These are phyloP conservation scores for Chrysolina haemoptera DNA, from an alignment of 2,888 invertebrate genomes.

Conservation along the genomic window DNA sequence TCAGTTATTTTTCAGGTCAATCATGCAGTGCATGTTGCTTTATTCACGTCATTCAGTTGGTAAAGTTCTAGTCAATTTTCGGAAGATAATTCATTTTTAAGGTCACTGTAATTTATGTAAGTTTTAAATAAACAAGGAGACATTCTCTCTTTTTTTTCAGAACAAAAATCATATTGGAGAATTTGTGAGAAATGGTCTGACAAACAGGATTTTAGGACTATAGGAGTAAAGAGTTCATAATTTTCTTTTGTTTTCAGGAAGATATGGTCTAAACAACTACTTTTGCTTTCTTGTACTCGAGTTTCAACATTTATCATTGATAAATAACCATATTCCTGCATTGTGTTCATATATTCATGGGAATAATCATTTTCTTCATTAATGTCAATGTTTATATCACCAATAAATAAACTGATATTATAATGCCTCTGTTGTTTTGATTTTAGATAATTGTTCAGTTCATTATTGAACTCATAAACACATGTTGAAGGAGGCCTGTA, in stretches of 20 bases:
- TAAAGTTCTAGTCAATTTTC: too few species aligned
- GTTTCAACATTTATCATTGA: conserved; percentile 1
- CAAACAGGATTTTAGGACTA: not conserved
- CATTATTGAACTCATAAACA: not conserved
- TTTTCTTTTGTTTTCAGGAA: not conserved
- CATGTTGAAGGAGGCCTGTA: not conserved
- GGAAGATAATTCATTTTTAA: not conserved
- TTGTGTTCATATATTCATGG: not conserved
- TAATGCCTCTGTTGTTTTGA: not conserved
- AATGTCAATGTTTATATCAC: not conserved
- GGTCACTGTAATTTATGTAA: not conserved
- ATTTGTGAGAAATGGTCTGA: not conserved
- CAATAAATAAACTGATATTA: not conserved
- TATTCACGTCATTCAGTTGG: too few species aligned
- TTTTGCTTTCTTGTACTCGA: not conserved
- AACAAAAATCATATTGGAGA: not conserved
- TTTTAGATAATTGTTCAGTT: not conserved
- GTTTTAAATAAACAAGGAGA: not conserved
- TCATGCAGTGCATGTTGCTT: too few species aligned
- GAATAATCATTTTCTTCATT: not conserved
- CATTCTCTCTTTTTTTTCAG: not conserved
- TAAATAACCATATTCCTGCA: not conserved
- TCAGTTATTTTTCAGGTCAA: too few species aligned
- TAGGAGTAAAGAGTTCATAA: not conserved
- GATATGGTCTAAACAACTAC: not conserved